Base-by-base conservation (phyloP, 2,888 invertebrate species). In the Strigamia transsilvanica region DNA sequence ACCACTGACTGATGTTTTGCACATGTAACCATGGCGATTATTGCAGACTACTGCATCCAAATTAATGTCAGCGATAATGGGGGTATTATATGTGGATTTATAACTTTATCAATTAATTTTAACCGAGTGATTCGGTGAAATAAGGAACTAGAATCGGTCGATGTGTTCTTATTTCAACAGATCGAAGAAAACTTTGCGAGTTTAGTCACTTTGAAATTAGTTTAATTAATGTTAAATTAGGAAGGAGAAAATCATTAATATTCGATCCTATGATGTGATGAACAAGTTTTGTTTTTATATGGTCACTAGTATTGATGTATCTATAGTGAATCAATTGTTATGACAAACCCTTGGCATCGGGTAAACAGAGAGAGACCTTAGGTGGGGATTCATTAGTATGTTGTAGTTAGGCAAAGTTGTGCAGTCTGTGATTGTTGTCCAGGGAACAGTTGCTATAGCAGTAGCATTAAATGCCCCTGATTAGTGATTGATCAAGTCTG, bases 381-480 rank as follows among this genome's bases (percentile, higher is more conserved):
- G 51, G 42, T 80, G 42, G 80, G 51, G 56, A 46, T 80, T 38
- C 32, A 46, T 80, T 34, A 10, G 27, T 80, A 51, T 42, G 34
- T 66, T 34, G 66, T 66, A 81, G 81, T 81, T 81, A 66, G 61
- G 66, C 81, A 51, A 42, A 80, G 51, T 51, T 80, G 80, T 79
- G 79, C 66, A 66, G 66, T 61, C 66, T 66, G 66, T 56, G 81
- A 61, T 66, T 66, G 66, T 66, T 81, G 81, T 81, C 81, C 81
- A 34, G 81, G 81, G 34, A 66, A 81, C 81, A 34, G 81, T 81
- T 81, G 81, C 81, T 81, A 81, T 81, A 66, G 66, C 81, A 81
- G 61, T 81, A 66, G 66, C 81, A 51, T 80, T 80, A 61, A 66
- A 66, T 66, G 34, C 38, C 81, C 32, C 81, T 81, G 81, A 81